phyloP scores from a whole-genome alignment of 2,888 invertebrate genomes.

The Caenorhabditis sp. region DNA sequence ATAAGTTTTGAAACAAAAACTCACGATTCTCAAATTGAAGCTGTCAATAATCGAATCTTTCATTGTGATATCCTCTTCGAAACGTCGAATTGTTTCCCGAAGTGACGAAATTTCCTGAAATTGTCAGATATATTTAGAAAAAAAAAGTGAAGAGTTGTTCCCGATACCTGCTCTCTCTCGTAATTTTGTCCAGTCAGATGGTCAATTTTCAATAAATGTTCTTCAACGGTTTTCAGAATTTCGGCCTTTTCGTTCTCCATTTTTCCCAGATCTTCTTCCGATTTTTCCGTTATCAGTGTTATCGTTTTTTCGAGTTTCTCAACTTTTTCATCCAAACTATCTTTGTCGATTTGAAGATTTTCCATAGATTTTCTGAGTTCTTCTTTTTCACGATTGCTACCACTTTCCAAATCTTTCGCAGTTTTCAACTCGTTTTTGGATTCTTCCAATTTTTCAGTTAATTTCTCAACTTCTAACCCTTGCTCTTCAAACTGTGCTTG shows the following conservation, averaged over 20 bases:
- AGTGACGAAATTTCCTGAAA: conserved; percentile 22
- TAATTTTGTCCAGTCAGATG: not conserved
- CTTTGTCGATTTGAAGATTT: conserved; percentile 1
- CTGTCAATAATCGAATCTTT: conserved; percentile 31
- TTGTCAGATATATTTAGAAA: no score
- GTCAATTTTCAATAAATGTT: not conserved
- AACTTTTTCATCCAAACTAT: not conserved
- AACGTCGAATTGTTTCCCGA: conserved; percentile 9
- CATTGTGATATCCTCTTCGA: conserved; percentile 19
- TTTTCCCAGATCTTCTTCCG: not conserved
- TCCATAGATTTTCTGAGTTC: not conserved
- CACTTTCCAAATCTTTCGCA: not conserved
- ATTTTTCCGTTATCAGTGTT: not conserved
- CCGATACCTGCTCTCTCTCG: not conserved
- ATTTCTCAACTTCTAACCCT: not conserved
- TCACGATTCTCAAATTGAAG: conserved; percentile 35
- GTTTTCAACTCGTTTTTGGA: not conserved
- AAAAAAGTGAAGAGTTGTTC: no score
- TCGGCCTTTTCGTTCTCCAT: conserved; percentile 17
- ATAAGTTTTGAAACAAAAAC: not conserved
- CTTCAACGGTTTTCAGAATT: conserved; percentile 16
- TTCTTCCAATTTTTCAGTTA: not conserved
- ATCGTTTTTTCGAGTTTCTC: not conserved
- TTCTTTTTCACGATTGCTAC: not conserved
- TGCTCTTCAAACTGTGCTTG: conserved; percentile 15